Percentiles rank a stretch among this genome's conserved stretches.
Evolutionary conservation across 1,140 invertebrate species (phyloP).

Genomic region (Eciton burchellii): DNA sequence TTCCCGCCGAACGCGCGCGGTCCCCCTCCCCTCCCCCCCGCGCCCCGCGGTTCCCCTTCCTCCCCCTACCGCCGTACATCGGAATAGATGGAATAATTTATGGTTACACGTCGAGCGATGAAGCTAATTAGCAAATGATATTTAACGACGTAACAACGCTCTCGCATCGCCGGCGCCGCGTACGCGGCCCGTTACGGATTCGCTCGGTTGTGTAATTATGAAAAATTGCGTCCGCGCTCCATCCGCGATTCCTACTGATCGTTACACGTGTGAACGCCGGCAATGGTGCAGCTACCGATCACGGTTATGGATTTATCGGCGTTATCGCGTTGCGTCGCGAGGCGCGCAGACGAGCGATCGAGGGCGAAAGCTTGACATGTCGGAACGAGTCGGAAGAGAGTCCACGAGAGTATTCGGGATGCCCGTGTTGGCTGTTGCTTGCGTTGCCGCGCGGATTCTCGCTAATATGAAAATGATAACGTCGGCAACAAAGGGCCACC

Average conservation of each 20-base stretch:
- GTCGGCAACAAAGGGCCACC: conserved; percentile 56
- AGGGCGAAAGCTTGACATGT: too few relatives aligned
- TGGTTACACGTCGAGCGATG: conserved; percentile 60
- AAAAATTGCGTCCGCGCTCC: conserved; percentile 78
- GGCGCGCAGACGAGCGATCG: too few relatives aligned
- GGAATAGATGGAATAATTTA: conserved; percentile 61
- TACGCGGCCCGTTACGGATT: conserved; percentile 63
- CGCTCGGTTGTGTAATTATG: conserved; percentile 76
- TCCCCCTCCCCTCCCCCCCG: too few relatives aligned
- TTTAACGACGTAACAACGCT: conserved; percentile 73
- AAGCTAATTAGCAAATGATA: conserved; percentile 79
- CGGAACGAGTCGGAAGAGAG: too few relatives aligned
- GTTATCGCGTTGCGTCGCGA: conserved; percentile 23
- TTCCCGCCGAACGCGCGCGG: conserved; percentile 27
- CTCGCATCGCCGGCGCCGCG: conserved; percentile 65
- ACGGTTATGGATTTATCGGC: conserved; percentile 56
- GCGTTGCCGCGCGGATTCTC: conserved; percentile 45
- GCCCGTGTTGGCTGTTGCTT: too few relatives aligned
- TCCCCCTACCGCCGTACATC: too few relatives aligned
- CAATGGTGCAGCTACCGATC: conserved; percentile 48
- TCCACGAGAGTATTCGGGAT: conserved; percentile 8
- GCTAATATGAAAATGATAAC: conserved; percentile 75
- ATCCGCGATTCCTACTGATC: conserved; percentile 66
- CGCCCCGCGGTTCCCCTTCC: too few relatives aligned
- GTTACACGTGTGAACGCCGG: conserved; percentile 67